These are phyloP conservation scores for Notolabrus celidotus DNA, from an alignment of 2,797 vertebrate species.

Conservation along the genomic window DNA sequence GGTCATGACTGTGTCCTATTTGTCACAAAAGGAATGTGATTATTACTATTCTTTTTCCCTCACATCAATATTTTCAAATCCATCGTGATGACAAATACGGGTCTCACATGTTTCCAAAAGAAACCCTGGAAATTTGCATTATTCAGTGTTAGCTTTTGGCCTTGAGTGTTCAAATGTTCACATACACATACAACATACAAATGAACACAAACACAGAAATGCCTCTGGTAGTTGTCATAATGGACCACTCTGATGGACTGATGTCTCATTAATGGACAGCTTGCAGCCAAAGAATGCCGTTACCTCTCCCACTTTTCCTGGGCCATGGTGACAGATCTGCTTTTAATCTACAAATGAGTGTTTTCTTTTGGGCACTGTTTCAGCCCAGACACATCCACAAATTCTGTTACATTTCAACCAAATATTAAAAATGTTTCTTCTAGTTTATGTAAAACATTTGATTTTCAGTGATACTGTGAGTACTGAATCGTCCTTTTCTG, in stretches of 20 bases:
- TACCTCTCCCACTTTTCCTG: conserved; percentile 68
- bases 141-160: conserved; percentile 61
- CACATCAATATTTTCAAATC: conserved; percentile 27
- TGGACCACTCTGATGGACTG: conserved; percentile 69
- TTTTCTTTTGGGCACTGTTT: conserved; percentile 1
- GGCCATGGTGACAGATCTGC: conserved; percentile 58
- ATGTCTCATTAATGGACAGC: conserved; percentile 77
- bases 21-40: conserved; percentile 23
- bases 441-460: conserved; percentile 1
- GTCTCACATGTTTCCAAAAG: conserved; percentile 6
- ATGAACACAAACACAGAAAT: conserved; percentile 17
- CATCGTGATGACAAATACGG: conserved; percentile 33
- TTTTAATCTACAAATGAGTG: conserved; percentile 54
- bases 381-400: conserved; percentile 7
- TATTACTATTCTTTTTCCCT: conserved; percentile 16
- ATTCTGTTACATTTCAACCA: conserved; percentile 8
- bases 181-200: conserved; percentile 2
- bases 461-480: background rate
- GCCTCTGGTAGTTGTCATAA: conserved; percentile 77
- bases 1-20: background rate
- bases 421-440: background rate
- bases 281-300: conserved; percentile 67
- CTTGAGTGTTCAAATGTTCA: conserved; percentile 32
- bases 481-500: background rate
- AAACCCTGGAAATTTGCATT: conserved; percentile 59